Evolutionary conservation across 2,113 vertebrate species (phyloP).

Genomic region (Festucalex cinctus): DNA sequence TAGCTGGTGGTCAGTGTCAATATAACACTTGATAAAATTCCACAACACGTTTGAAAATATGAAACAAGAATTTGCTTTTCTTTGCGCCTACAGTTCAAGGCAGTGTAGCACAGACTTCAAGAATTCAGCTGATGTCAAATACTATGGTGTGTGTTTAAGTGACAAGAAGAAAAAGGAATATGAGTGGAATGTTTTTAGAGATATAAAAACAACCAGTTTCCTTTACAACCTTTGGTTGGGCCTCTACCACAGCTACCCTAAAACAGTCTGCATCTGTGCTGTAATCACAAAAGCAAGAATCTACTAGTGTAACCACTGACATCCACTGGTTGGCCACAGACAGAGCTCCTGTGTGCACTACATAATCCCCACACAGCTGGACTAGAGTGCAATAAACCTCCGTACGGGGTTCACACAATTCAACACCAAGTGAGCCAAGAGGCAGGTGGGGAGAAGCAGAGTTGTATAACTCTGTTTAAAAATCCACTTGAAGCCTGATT

Average conservation of each 20-base stretch:
- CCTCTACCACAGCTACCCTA: slow-evolving; percentile 35
- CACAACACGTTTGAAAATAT: slow-evolving; percentile 13
- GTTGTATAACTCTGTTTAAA: slow-evolving; percentile 45
- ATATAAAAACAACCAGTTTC: slow-evolving; percentile 52
- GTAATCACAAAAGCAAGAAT: slow-evolving; percentile 37
- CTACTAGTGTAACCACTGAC: slow-evolving; percentile 28
- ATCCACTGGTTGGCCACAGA: slow-evolving; percentile 19
- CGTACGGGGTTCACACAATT: slow-evolving; percentile 38
- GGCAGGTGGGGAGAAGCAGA: slow-evolving; percentile 33
- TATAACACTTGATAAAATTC: slow-evolving; percentile 15
- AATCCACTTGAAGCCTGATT: slow-evolving; percentile 17
- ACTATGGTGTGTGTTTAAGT: slow-evolving; percentile 23
- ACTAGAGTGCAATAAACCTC: slow-evolving; percentile 37
- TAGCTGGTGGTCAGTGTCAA: slow-evolving; percentile 21
- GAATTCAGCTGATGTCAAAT: slow-evolving; percentile 42
- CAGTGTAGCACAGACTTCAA: slow-evolving; percentile 36
- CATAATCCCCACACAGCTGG: slow-evolving; percentile 55
- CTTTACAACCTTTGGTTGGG: slow-evolving; percentile 34
- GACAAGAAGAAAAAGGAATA: slow-evolving; percentile 36
- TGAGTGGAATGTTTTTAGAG: slow-evolving; percentile 46
- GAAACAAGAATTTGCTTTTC: slow-evolving; percentile 19
- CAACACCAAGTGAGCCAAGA: slow-evolving; percentile 3
- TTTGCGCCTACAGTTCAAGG: slow-evolving; percentile 25
- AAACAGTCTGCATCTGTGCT: slow-evolving; percentile 38
- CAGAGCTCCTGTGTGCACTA: slow-evolving; percentile 40